Evolutionary conservation across 2,888 invertebrate genomes (phyloP).

Genomic region (Xestia xanthographa): DNA sequence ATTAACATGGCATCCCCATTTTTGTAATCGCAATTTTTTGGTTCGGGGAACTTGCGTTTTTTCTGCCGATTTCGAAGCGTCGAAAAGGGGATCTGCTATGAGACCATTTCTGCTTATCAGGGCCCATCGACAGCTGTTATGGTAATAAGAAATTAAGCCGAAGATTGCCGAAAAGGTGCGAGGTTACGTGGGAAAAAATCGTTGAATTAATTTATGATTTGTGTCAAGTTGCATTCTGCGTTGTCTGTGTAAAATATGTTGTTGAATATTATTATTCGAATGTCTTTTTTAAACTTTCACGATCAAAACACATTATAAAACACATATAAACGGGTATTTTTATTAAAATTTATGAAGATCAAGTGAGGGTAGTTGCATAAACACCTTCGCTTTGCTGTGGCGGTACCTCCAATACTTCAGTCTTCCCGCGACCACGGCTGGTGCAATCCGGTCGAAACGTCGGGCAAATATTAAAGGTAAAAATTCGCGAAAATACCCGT

Average conservation of each 20-base stretch:
- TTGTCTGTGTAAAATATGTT: not conserved
- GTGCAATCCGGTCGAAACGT: too few relatives aligned
- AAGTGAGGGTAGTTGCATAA: too few relatives aligned
- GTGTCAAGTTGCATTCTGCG: not conserved
- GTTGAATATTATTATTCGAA: not conserved
- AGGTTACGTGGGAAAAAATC: slow-evolving; percentile 2
- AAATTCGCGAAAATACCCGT: too few relatives aligned
- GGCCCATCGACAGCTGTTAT: slow-evolving; percentile 50
- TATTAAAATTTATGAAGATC: too few relatives aligned
- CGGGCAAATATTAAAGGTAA: too few relatives aligned
- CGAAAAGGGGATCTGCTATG: slow-evolving; percentile 12
- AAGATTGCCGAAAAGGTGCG: slow-evolving; percentile 31
- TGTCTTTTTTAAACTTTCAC: too few relatives aligned
- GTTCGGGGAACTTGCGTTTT: slow-evolving; percentile 32
- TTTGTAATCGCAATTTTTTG: slow-evolving; percentile 51
- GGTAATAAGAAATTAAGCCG: slow-evolving; percentile 48
- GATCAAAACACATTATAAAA: too few relatives aligned
- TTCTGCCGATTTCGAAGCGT: slow-evolving; percentile 19
- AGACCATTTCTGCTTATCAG: slow-evolving; percentile 45
- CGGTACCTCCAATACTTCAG: too few relatives aligned
- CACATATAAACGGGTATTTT: too few relatives aligned
- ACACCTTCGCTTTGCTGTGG: too few relatives aligned
- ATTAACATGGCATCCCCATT: slow-evolving; percentile 55
- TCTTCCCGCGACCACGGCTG: too few relatives aligned
- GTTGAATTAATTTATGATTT: slow-evolving; percentile 29